Evolutionary conservation across 1,140 invertebrate species (phyloP).

Genomic region (Lineus longissimus): DNA sequence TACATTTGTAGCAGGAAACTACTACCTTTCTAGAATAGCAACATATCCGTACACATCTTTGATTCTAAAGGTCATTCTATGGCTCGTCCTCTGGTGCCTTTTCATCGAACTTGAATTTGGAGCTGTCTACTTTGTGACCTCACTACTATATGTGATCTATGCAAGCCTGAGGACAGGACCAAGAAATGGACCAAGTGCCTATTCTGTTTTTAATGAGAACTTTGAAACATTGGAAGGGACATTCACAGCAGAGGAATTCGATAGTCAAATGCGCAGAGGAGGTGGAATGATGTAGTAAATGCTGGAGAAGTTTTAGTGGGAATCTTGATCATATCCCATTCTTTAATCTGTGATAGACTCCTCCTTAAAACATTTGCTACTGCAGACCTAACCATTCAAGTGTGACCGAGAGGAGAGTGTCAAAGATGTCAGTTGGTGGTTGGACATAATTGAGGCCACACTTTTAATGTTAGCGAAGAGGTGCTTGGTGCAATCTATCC

Average conservation of each 20-base stretch:
- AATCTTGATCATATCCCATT: too few species aligned
- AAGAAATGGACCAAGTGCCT: slow-evolving; percentile 82
- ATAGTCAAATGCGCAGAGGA: slow-evolving; percentile 67
- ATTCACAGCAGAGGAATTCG: slow-evolving; percentile 90
- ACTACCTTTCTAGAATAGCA: slow-evolving; percentile 2
- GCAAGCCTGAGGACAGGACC: slow-evolving; percentile 68
- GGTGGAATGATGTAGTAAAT: slow-evolving; percentile 7
- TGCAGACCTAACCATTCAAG: too few species aligned
- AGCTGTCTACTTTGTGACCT: slow-evolving; percentile 79
- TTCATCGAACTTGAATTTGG: slow-evolving; percentile 83
- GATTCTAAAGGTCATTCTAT: slow-evolving; percentile 56
- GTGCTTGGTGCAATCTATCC: too few species aligned
- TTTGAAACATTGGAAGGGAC: slow-evolving; percentile 90
- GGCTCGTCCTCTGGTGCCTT: slow-evolving; percentile 64
- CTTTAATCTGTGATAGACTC: too few species aligned
- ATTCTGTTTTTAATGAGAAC: slow-evolving; percentile 95
- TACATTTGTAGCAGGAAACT: not conserved
- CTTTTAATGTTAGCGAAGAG: too few species aligned
- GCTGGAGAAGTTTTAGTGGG: too few species aligned
- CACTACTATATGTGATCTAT: slow-evolving; percentile 75
- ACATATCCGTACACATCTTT: slow-evolving; percentile 10
- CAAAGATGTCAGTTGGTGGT: too few species aligned
- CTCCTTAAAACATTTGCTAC: too few species aligned
- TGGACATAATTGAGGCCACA: too few species aligned
- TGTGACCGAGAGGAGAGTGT: too few species aligned